Conservation (phyloP, 2,113 vertebrate species). For the Actenoides lindsayi region DNA sequence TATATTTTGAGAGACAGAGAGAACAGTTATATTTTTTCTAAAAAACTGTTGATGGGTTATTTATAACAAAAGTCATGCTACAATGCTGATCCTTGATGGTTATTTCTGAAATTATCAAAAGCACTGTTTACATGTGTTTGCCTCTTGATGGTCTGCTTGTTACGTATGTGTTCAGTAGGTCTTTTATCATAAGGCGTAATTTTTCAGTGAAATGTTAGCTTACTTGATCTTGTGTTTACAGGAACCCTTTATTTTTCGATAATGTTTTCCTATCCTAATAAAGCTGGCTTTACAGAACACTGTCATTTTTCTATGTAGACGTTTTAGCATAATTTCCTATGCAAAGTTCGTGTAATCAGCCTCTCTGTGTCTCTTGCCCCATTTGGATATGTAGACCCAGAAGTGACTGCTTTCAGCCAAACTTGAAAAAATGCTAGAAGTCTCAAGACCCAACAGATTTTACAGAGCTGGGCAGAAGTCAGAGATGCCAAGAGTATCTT, state of each 20-base stretch:
- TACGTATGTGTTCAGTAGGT: background rate
- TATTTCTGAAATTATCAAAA: conserved; percentile 4
- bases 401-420: background rate
- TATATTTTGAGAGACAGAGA: background rate
- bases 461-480: background rate
- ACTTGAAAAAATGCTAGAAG: background rate
- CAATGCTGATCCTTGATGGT: background rate
- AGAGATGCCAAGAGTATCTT: background rate
- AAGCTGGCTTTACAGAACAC: conserved; percentile 52
- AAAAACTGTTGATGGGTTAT: background rate
- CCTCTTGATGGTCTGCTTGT: background rate
- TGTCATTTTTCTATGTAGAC: background rate
- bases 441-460: background rate
- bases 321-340: background rate
- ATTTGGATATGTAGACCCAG: background rate
- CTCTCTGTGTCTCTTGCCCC: background rate
- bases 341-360: background rate
- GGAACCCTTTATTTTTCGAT: conserved; percentile 7
- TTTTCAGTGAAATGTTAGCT: background rate
- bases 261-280: conserved; percentile 52
- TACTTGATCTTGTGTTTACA: conserved; percentile 12
- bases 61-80: background rate
- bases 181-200: background rate
- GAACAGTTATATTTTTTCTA: background rate
- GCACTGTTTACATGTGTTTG: background rate